Evolutionary conservation across 2,888 invertebrate genomes (phyloP).

Genomic region (Empis stercorea): DNA sequence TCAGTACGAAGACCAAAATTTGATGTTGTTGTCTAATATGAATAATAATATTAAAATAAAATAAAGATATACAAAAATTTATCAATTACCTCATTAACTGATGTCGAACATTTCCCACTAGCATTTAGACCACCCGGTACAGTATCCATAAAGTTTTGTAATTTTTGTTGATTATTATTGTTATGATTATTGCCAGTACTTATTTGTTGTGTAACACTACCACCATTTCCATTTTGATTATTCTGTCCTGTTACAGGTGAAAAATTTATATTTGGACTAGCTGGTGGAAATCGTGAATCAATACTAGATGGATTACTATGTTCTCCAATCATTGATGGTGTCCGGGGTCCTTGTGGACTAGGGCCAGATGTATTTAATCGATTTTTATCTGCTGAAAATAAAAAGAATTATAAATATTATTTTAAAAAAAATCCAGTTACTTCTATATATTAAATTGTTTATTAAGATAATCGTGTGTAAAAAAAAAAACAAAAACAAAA

Average conservation of each 20-base stretch:
- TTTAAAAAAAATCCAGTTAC: too few species aligned
- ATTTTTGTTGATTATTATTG: constrained; percentile 17
- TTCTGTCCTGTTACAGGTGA: constrained; percentile 14
- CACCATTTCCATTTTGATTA: constrained; percentile 10
- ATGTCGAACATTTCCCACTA: constrained; percentile 18
- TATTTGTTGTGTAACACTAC: constrained; percentile 12
- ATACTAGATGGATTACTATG: constrained; percentile 18
- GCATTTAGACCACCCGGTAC: too few species aligned
- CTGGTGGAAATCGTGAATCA: constrained; percentile 25
- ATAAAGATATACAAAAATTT: too few species aligned
- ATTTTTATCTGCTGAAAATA: constrained; percentile 22
- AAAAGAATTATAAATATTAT: not conserved
- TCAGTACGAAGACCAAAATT: constrained; percentile 40
- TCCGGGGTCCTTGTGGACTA: constrained; percentile 29
- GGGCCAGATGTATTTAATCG: constrained; percentile 38
- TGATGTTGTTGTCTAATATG: constrained; percentile 3
- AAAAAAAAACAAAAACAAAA: constrained; percentile 4
- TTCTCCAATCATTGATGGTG: constrained; percentile 24
- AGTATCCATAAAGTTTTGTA: too few species aligned
- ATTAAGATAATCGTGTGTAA: not conserved
- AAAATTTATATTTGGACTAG: constrained; percentile 30
- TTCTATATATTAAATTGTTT: too few species aligned
- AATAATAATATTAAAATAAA: too few species aligned
- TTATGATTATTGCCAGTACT: constrained; percentile 4
- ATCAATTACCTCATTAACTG: constrained; percentile 29